Evolutionary conservation across 2,888 invertebrate genomes (phyloP).

Genomic region (Pachydiplax longipennis): DNA sequence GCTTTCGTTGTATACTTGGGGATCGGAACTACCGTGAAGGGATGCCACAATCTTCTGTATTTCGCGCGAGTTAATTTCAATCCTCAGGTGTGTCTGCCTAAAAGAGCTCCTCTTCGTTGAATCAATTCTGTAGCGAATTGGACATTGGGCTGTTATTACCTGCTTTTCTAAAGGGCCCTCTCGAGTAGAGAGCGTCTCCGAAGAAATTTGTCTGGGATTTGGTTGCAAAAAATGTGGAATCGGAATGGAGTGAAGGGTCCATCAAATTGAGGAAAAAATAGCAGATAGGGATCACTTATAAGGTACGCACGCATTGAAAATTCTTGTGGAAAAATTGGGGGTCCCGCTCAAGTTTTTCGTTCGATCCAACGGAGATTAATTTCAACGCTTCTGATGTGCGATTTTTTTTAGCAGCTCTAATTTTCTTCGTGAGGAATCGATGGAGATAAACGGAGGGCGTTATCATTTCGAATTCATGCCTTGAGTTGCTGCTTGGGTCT

Average conservation of each 20-base stretch:
- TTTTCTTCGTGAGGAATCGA: neutral
- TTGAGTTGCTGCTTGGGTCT: too few species aligned
- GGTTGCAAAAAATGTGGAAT: neutral
- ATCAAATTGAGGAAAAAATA: neutral
- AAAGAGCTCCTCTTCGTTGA: neutral
- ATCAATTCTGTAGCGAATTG: neutral
- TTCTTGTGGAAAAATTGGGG: slow-evolving; percentile 3
- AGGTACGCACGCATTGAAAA: neutral
- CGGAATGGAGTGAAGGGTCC: neutral
- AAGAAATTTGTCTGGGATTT: slow-evolving; percentile 5
- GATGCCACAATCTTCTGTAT: neutral
- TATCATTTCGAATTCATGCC: too few species aligned
- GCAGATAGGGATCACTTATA: neutral
- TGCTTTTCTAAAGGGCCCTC: neutral
- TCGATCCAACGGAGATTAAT: neutral
- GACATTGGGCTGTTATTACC: neutral
- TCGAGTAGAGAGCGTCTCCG: neutral
- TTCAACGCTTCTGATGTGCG: neutral
- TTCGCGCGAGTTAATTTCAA: neutral
- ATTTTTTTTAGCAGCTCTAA: neutral
- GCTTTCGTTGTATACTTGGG: too few species aligned
- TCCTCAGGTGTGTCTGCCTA: neutral
- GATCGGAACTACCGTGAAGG: neutral
- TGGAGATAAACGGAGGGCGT: neutral
- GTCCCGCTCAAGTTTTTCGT: neutral